These are phyloP conservation scores for Callosobruchus maculatus DNA, from an alignment of 2,888 invertebrate genomes.

Conservation along the genomic window DNA sequence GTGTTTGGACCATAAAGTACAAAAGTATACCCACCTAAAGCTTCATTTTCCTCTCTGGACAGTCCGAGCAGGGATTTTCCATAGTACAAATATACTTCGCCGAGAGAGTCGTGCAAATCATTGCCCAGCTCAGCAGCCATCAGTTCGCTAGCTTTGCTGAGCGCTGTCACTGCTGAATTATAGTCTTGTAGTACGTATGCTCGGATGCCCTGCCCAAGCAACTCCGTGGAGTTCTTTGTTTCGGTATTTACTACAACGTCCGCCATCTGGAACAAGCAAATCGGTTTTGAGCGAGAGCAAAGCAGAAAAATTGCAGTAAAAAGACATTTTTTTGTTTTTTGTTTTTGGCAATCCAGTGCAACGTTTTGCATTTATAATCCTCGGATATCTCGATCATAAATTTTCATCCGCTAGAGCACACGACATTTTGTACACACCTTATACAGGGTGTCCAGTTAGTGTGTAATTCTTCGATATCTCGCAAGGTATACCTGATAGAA, in stretches of 20 bases:
- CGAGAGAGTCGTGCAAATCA: constrained; percentile 80
- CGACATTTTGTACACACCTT: too few species aligned
- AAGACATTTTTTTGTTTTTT: too few species aligned
- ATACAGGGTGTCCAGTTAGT: too few species aligned
- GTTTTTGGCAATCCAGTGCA: too few species aligned
- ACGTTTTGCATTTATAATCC: too few species aligned
- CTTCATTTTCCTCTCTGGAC: constrained; percentile 81
- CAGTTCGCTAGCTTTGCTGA: constrained; percentile 71
- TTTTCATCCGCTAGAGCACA: too few species aligned
- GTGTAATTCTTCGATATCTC: too few species aligned
- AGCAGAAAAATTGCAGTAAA: too few species aligned
- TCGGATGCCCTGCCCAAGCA: constrained; percentile 71
- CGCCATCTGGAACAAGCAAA: constrained; percentile 52
- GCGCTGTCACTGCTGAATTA: constrained; percentile 65
- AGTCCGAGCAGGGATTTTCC: constrained; percentile 73
- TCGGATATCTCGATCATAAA: too few species aligned
- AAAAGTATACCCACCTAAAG: constrained; percentile 50
- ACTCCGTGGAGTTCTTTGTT: constrained; percentile 54
- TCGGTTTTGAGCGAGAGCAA: too few species aligned
- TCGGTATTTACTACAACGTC: constrained; percentile 45
- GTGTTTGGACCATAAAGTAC: too few species aligned
- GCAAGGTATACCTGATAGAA: too few species aligned
- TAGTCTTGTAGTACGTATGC: constrained; percentile 77
- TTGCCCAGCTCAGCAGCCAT: constrained; percentile 76
- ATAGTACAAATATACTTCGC: constrained; percentile 84